These are phyloP conservation scores for Aspiorhynchus laticeps DNA, from an alignment of 2,113 vertebrate genomes.

Conservation along the genomic window DNA sequence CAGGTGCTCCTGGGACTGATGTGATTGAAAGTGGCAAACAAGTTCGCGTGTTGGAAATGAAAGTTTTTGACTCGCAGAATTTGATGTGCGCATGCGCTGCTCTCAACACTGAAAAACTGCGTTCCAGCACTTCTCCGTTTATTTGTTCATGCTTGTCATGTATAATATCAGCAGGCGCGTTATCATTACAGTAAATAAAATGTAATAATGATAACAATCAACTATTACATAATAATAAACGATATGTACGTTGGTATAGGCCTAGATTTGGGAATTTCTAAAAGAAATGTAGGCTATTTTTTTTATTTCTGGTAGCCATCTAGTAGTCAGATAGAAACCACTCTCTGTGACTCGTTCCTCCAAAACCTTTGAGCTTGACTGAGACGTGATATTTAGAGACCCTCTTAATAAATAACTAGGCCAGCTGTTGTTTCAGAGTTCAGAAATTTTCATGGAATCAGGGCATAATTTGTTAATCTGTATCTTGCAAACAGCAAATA, in stretches of 20 bases:
- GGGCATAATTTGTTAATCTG: not conserved
- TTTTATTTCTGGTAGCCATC: not conserved
- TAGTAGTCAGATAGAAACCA: not conserved
- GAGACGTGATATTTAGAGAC: not conserved
- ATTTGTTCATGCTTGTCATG: not conserved
- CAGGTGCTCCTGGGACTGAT: not conserved
- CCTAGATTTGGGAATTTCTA: not conserved
- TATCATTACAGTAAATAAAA: not conserved
- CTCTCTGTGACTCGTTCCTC: not conserved
- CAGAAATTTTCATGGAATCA: not conserved
- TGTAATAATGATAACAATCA: not conserved
- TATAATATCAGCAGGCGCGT: not conserved
- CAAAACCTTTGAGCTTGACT: too few species aligned
- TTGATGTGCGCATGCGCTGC: not conserved
- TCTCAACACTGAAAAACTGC: not conserved
- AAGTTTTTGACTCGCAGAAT: not conserved
- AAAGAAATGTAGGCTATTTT: not conserved
- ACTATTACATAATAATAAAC: not conserved
- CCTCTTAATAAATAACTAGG: not conserved
- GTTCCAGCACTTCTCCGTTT: not conserved
- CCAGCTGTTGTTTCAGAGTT: not conserved
- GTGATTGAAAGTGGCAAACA: slow-evolving; percentile 10
- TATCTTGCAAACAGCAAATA: not conserved
- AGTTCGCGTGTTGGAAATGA: not conserved
- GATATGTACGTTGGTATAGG: not conserved